A percentile compares a stretch with the other conserved stretches of the same genome.
These are phyloP conservation scores for Ornithoptera alexandrae DNA, from an alignment of 2,888 invertebrate species.

Conservation along the genomic window DNA sequence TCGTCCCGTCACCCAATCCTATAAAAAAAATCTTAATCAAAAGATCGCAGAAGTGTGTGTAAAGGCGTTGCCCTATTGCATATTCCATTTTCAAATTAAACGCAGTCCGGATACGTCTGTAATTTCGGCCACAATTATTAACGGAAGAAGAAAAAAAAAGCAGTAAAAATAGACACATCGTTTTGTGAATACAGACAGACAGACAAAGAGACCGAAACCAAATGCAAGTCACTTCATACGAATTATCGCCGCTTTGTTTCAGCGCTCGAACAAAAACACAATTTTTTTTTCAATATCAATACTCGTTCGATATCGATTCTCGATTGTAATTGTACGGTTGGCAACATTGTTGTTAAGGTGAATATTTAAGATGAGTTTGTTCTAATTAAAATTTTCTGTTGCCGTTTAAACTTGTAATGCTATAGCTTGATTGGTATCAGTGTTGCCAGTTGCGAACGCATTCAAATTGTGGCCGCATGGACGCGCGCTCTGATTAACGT, in stretches of 20 bases:
- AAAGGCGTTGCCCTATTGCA: constrained; percentile 34
- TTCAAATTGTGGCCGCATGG: constrained; percentile 43
- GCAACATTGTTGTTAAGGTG: constrained; percentile 49
- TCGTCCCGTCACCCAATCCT: too few species aligned
- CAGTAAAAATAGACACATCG: constrained; percentile 53
- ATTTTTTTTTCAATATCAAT: constrained; percentile 65
- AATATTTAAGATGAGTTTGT: constrained; percentile 38
- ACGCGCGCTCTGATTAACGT: constrained; percentile 64
- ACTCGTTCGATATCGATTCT: constrained; percentile 53
- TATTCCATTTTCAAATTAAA: constrained; percentile 48
- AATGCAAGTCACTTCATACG: constrained; percentile 69
- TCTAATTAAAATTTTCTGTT: constrained; percentile 21
- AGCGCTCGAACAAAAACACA: constrained; percentile 66
- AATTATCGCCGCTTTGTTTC: constrained; percentile 74
- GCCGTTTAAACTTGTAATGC: constrained; percentile 24
- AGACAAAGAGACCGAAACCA: constrained; percentile 59
- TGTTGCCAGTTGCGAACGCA: constrained; percentile 35
- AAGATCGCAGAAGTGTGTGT: not conserved
- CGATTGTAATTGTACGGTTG: constrained; percentile 57
- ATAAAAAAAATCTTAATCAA: too few species aligned
- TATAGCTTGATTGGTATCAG: constrained; percentile 21
- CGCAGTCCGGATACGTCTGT: constrained; percentile 41
- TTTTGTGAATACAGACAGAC: constrained; percentile 61
- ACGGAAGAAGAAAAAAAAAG: constrained; percentile 56
- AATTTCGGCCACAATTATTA: constrained; percentile 58